Evolutionary conservation across 2,797 vertebrate genomes (phyloP).

Genomic region (Falco cherrug): DNA sequence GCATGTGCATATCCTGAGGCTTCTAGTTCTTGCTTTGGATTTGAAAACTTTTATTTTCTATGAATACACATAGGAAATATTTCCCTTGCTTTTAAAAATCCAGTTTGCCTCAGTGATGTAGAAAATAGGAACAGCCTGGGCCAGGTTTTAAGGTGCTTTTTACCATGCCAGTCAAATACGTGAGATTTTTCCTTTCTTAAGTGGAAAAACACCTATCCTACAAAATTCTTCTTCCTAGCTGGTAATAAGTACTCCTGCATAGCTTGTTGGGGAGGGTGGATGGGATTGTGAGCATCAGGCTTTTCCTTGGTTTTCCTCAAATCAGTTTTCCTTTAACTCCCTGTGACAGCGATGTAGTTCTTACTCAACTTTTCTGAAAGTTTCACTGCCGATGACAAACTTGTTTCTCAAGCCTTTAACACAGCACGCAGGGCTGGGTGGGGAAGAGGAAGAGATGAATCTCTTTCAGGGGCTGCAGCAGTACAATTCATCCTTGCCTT

Average conservation of each 20-base stretch:
- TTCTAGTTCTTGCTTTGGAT: not conserved
- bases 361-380: not conserved
- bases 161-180: not conserved
- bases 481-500: not conserved
- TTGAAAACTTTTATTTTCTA: not conserved
- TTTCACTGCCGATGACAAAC: not conserved
- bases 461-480: not conserved
- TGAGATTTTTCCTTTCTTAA: not conserved
- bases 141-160: not conserved
- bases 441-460: not conserved
- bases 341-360: not conserved
- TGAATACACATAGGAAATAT: not conserved
- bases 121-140: not conserved
- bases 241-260: not conserved
- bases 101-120: not conserved
- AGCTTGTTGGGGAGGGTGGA: not conserved
- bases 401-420: not conserved
- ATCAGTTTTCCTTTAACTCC: not conserved
- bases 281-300: not conserved
- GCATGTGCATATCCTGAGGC: not conserved
- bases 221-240: not conserved
- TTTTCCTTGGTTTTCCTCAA: not conserved
- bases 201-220: not conserved
- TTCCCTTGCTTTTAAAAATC: not conserved
- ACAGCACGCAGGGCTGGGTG: not conserved